Conservation (phyloP, 1,140 invertebrate genomes). For the Sinella curviseta region DNA sequence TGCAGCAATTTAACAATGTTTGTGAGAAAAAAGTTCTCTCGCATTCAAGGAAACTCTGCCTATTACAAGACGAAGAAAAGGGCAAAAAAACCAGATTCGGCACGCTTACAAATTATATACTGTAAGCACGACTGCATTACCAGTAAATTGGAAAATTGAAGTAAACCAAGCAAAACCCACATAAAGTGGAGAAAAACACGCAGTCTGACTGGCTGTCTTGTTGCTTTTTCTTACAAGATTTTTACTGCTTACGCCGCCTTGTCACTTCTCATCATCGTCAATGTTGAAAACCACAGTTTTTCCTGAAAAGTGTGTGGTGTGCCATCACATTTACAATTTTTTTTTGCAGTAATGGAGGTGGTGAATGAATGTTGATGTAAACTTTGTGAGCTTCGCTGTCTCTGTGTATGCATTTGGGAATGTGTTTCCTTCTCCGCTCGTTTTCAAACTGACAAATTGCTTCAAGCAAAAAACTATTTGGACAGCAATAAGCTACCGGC, state of each 20-base stretch:
- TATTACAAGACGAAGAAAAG: background rate
- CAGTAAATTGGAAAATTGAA: conserved; percentile 25
- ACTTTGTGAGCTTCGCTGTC: too few species aligned
- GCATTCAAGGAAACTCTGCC: background rate
- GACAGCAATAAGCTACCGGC: conserved; percentile 9
- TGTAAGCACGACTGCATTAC: conserved; percentile 16
- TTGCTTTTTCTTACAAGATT: background rate
- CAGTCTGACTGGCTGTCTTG: background rate
- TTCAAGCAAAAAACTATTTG: conserved; percentile 1
- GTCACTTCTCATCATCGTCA: background rate
- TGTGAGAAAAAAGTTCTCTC: background rate
- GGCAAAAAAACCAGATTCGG: conserved; percentile 16
- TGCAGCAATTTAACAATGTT: background rate
- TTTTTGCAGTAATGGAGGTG: background rate
- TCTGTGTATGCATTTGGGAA: too few species aligned
- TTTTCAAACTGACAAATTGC: conserved; percentile 8
- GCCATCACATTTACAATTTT: background rate
- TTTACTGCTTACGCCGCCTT: background rate
- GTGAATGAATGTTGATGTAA: too few species aligned
- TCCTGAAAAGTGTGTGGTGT: background rate
- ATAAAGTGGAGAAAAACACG: background rate
- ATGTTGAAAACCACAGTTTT: background rate
- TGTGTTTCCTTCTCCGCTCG: background rate
- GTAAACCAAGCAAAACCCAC: conserved; percentile 22
- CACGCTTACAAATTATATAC: conserved; percentile 26